These are phyloP conservation scores for Odontomachus brunneus DNA, from an alignment of 1,140 invertebrate species.

Conservation along the genomic window DNA sequence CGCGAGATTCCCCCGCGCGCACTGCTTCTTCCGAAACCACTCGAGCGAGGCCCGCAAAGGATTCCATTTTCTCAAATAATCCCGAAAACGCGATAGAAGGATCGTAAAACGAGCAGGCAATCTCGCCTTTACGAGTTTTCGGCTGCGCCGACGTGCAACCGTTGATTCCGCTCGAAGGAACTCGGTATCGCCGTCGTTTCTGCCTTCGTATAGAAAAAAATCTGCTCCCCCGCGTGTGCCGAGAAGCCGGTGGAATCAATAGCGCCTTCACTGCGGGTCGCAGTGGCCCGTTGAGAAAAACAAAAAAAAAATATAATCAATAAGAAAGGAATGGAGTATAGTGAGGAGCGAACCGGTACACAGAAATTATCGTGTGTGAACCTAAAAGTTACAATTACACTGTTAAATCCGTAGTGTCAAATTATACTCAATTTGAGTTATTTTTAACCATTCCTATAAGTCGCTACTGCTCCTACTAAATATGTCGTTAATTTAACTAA, in stretches of 20 bases:
- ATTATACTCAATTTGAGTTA: too few species aligned
- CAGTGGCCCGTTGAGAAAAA: background rate
- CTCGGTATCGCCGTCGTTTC: background rate
- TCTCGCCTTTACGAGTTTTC: conserved; percentile 79
- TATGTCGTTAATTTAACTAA: too few species aligned
- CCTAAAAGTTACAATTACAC: too few species aligned
- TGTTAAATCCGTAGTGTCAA: too few species aligned
- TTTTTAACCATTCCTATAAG: too few species aligned
- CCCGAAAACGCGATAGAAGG: conserved; percentile 77
- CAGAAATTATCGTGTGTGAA: too few species aligned
- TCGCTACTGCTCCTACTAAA: too few species aligned
- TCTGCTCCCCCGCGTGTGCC: background rate
- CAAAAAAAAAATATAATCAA: too few species aligned
- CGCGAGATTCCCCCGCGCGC: background rate
- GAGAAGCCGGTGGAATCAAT: conserved; percentile 15
- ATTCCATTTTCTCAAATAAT: conserved; percentile 82
- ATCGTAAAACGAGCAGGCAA: conserved; percentile 78
- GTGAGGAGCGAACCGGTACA: too few species aligned
- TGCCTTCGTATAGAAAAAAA: conserved; percentile 19
- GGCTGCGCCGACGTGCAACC: conserved; percentile 32
- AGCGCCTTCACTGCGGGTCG: background rate
- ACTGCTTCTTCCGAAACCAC: conserved; percentile 34
- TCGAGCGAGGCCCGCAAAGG: conserved; percentile 63
- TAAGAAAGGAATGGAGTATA: background rate
- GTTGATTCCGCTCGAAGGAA: conserved; percentile 53